Evolutionary conservation across 2,113 vertebrate genomes (phyloP).

Genomic region (Upupa epops): DNA sequence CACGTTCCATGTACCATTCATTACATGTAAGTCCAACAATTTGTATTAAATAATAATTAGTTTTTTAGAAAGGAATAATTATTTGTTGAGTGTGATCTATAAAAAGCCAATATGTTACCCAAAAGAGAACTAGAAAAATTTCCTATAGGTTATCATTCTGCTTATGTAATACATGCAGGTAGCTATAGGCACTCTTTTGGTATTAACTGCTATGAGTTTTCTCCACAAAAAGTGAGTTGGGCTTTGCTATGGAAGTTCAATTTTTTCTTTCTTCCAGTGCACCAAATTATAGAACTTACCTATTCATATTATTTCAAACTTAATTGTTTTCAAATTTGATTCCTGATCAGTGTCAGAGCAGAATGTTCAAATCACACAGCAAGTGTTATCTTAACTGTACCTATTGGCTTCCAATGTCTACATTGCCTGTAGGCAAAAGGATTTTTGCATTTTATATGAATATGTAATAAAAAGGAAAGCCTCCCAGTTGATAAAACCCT

Average conservation of each 20-base stretch:
- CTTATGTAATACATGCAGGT: neutral
- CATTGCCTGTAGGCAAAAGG: neutral
- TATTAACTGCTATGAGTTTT: neutral
- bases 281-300: neutral
- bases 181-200: neutral
- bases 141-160: neutral
- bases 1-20: neutral
- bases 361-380: neutral
- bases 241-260: neutral
- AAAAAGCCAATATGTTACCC: neutral
- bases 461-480: neutral
- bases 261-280: neutral
- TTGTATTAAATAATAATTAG: neutral
- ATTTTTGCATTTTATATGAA: neutral
- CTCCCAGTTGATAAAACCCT: neutral
- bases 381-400: neutral
- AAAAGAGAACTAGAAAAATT: neutral
- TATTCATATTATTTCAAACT: neutral
- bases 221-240: neutral
- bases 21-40: neutral
- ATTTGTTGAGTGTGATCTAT: neutral
- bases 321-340: neutral
- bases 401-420: neutral
- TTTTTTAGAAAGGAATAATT: rapidly evolving
- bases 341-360: neutral